Evolutionary conservation across 2,797 vertebrate genomes (phyloP).

Genomic region (Coregonus ussuriensis): DNA sequence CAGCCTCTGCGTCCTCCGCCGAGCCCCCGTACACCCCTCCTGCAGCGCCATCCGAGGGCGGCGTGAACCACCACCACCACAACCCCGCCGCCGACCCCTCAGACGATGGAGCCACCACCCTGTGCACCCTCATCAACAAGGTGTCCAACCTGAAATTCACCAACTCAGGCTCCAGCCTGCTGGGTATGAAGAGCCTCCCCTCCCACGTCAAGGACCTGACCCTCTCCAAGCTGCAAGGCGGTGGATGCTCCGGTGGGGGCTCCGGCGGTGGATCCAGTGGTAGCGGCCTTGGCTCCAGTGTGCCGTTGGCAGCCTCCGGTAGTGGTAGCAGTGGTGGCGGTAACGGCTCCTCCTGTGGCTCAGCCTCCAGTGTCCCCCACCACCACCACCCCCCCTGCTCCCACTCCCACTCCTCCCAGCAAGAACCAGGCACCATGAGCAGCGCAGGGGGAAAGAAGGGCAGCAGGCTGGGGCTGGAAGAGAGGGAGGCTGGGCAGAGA

Average conservation of each 20-base stretch:
- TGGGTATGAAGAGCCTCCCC: slow-evolving; percentile 93
- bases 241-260: slow-evolving; percentile 79
- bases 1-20: slow-evolving; percentile 81
- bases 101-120: slow-evolving; percentile 93
- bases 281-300: slow-evolving; percentile 73
- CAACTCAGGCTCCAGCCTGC: slow-evolving; percentile 85
- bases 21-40: slow-evolving; percentile 85
- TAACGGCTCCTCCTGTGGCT: slow-evolving; percentile 74
- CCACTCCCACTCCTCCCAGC: slow-evolving; percentile 61
- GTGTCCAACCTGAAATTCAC: slow-evolving; percentile 97
- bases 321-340: slow-evolving; percentile 64
- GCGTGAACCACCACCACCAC: slow-evolving; percentile 58
- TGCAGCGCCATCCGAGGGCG: slow-evolving; percentile 70
- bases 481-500: slow-evolving; percentile 75
- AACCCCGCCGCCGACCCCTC: slow-evolving; percentile 76
- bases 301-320: slow-evolving; percentile 57
- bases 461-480: slow-evolving; percentile 67
- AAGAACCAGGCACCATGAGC: slow-evolving; percentile 73
- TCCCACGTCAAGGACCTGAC: slow-evolving; percentile 96
- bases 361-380: slow-evolving; percentile 75
- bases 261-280: slow-evolving; percentile 79
- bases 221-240: slow-evolving; percentile 92
- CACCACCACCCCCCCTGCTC: slow-evolving; percentile 16
- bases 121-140: slow-evolving; percentile 97
- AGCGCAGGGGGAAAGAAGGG: slow-evolving; percentile 79